These are phyloP conservation scores for Lophura nycthemera DNA, from an alignment of 2,113 vertebrate species.

Conservation along the genomic window DNA sequence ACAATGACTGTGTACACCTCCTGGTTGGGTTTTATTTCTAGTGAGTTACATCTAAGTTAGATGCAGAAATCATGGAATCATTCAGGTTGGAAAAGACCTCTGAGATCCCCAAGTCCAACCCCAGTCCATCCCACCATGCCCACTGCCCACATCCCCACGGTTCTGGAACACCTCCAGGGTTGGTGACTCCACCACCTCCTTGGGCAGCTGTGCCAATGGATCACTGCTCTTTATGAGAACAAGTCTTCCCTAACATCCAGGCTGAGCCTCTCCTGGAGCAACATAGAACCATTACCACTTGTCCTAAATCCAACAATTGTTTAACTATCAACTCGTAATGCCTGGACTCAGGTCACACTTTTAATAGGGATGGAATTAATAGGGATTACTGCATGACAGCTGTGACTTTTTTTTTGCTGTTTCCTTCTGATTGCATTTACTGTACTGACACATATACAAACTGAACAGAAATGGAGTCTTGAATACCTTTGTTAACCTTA, in stretches of 20 bases:
- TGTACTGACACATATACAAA: not conserved
- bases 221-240: too few relatives aligned
- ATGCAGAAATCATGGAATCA: not conserved
- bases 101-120: not conserved
- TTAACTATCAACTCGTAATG: not conserved
- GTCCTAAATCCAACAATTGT: not conserved
- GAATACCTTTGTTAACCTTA: too few relatives aligned
- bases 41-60: too few relatives aligned
- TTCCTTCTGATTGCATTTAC: not conserved
- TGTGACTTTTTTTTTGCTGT: too few relatives aligned
- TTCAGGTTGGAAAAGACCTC: not conserved
- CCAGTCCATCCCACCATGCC: not conserved
- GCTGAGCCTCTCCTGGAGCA: too few relatives aligned
- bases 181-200: not conserved
- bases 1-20: not conserved
- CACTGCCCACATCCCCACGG: not conserved
- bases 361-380: not conserved
- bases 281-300: too few relatives aligned
- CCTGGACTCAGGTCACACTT: not conserved
- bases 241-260: not conserved
- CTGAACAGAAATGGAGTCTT: not conserved
- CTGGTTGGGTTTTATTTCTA: not conserved
- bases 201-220: not conserved
- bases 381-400: not conserved
- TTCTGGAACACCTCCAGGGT: not conserved